phyloP scores from a whole-genome alignment of 1,140 invertebrate species.

The Drosophila lini region DNA sequence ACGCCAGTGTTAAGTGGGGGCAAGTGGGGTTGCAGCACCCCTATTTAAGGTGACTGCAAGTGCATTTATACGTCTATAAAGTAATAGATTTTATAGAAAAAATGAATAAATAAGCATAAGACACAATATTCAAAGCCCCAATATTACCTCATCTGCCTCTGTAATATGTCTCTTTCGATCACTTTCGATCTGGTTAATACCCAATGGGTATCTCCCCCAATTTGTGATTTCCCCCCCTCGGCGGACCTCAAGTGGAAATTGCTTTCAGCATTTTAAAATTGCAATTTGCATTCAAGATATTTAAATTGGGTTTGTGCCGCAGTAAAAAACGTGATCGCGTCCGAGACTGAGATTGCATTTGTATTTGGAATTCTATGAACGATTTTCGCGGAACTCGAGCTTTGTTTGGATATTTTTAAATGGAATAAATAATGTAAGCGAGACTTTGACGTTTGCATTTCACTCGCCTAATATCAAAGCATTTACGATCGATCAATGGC shows the following conservation, averaged over 20 bases:
- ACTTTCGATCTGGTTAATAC: slow-evolving; percentile 33
- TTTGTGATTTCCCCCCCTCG: slow-evolving; percentile 16
- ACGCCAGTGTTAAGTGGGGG: slow-evolving; percentile 27
- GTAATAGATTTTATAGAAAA: too few species aligned
- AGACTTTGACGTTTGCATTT: slow-evolving; percentile 27
- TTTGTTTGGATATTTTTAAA: slow-evolving; percentile 20
- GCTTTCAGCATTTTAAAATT: slow-evolving; percentile 32
- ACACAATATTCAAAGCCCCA: neutral
- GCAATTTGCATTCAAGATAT: slow-evolving; percentile 68
- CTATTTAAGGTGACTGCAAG: slow-evolving; percentile 11
- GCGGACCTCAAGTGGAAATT: slow-evolving; percentile 7
- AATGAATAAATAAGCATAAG: too few species aligned
- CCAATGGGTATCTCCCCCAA: slow-evolving; percentile 30
- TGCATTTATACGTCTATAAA: neutral
- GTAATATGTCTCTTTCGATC: neutral
- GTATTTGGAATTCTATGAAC: slow-evolving; percentile 62
- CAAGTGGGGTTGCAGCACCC: slow-evolving; percentile 13
- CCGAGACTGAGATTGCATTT: slow-evolving; percentile 32
- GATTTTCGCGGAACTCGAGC: slow-evolving; percentile 67
- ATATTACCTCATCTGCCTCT: neutral
- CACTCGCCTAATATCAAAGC: slow-evolving; percentile 3
- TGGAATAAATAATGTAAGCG: slow-evolving; percentile 13
- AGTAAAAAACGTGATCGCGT: slow-evolving; percentile 58
- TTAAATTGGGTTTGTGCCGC: slow-evolving; percentile 60
- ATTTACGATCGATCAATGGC: slow-evolving; percentile 33